Conservation (phyloP, 2,113 vertebrate species). For the Myiagra hebetior region DNA sequence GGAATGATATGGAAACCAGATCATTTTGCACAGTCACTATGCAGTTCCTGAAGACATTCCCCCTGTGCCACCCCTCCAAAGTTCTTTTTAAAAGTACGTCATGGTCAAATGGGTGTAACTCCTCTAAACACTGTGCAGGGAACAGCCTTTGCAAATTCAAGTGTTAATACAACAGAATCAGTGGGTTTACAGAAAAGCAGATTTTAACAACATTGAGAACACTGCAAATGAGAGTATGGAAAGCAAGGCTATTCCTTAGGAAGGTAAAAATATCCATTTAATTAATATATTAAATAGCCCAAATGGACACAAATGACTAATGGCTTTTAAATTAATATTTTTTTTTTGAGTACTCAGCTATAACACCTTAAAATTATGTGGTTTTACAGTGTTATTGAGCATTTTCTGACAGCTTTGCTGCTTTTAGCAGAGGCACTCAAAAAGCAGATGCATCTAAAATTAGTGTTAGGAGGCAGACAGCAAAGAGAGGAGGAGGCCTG, state of each 20-base stretch:
- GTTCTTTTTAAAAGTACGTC: background rate
- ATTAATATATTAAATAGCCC: background rate
- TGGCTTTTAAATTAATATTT: background rate
- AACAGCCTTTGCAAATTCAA: background rate
- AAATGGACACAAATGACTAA: background rate
- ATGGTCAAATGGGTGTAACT: background rate
- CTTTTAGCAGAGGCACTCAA: background rate
- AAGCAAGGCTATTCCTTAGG: background rate
- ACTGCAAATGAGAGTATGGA: background rate
- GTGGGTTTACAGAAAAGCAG: background rate
- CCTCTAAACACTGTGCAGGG: background rate
- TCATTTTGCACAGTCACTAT: background rate
- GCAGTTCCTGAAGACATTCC: background rate
- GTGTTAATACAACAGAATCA: background rate
- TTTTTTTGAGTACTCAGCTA: background rate
- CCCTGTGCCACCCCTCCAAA: fast-evolving
- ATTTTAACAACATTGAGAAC: background rate
- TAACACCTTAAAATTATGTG: background rate
- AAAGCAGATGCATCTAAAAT: background rate
- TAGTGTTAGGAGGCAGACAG: background rate
- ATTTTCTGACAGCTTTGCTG: background rate
- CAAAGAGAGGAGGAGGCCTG: background rate
- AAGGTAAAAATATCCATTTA: background rate
- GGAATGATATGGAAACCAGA: background rate
- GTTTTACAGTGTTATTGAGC: background rate